Conservation (phyloP, 2,797 vertebrate genomes). For the Paguma larvata region DNA sequence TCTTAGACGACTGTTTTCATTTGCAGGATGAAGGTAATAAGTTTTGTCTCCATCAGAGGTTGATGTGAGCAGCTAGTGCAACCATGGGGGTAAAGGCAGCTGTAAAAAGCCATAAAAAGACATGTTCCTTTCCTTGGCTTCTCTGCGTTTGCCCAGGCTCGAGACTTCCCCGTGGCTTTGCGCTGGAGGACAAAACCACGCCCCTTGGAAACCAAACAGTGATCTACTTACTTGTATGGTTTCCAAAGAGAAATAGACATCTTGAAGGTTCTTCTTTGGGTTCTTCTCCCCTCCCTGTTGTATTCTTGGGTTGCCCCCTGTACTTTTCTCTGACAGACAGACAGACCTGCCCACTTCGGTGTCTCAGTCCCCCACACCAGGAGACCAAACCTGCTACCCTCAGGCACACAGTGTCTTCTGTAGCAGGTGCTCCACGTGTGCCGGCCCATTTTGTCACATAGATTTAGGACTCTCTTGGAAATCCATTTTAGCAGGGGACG, state of each 20-base stretch:
- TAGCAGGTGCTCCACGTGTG: not conserved
- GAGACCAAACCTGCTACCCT: not conserved
- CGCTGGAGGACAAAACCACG: not conserved
- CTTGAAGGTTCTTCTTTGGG: not conserved
- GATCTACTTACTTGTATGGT: not conserved
- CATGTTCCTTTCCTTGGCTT: not conserved
- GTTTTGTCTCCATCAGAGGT: not conserved
- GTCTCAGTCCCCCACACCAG: not conserved
- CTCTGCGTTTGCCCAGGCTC: rapidly evolving
- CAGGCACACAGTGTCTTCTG: not conserved
- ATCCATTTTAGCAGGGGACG: not conserved
- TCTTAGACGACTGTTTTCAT: not conserved
- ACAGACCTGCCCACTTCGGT: not conserved
- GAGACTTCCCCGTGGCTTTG: not conserved
- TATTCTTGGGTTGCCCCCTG: not conserved
- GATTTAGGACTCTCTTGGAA: not conserved
- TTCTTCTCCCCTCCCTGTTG: not conserved
- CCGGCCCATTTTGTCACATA: not conserved
- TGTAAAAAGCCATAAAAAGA: rapidly evolving
- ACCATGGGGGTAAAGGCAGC: not conserved
- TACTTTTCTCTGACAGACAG: not conserved
- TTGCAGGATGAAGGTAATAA: not conserved
- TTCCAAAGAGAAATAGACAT: constrained; percentile 8
- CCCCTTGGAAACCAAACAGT: not conserved
- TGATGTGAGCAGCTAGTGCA: not conserved